Base-by-base conservation (phyloP, 2,113 vertebrate genomes). In the Tupaia tana region DNA sequence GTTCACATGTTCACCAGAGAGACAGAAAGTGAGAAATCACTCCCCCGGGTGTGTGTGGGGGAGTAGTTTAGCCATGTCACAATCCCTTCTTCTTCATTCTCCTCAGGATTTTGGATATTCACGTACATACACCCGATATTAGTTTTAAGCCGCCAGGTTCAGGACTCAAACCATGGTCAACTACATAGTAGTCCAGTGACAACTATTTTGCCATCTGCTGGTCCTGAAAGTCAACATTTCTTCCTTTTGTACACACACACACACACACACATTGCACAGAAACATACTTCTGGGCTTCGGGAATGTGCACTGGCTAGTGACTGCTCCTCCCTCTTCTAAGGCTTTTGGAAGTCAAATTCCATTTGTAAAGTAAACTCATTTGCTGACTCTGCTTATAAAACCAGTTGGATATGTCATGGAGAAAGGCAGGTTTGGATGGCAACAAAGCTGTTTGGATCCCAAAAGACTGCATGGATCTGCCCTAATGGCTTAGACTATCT, bases 291-390 rank as follows among this genome's bases (percentile, higher is more conserved):
- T 80, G 66, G 75, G 63, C 25, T 73, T 89, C 86, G 89, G 77
- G 86, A 96, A 94, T 69, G 86, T 79, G 83, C 56, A 58, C 78
- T 73, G 66, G 75, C 75, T 61, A 71, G 58, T 56, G 73, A 43
- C 29, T 85, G 43, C 15, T 80, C 74, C 52, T 69, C 71, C 75
- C 86, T 78, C 27, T 27, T 69, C 19, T 7, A 8, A 59, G 75
- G 69, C n/a, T 96, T 89, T 64, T 31, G 70, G 78, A 91, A 92
- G 24, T 31, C 25, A 59, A 64, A 31, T 59, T 86, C 54, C 11
- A 15, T 86, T 97, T 95, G 71, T 83, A 74, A 92, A 95, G 73
- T 25, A 88, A 92, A 64, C 24, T 58, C 31, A 12, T 43, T 52
- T 88, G 63, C 34, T 79, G 15, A 74, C 66, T 92, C 52, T 78